Evolutionary conservation across 2,797 vertebrate genomes (phyloP).

Genomic region (Argyrosomus regius): DNA sequence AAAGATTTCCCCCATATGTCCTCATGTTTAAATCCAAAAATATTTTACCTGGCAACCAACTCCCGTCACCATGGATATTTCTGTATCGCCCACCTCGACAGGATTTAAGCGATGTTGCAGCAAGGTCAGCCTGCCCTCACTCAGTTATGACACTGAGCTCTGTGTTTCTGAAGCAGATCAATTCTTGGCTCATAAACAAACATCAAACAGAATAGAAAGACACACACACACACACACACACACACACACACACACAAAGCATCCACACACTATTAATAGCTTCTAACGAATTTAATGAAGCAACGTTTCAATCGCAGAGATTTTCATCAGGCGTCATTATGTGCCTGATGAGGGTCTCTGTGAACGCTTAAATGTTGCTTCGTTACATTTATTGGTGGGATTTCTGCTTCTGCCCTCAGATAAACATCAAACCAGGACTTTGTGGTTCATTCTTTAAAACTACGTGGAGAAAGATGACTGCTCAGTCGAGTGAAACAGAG

Average conservation of each 20-base stretch:
- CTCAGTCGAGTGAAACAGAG: background rate
- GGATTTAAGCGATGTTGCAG: constrained; percentile 48
- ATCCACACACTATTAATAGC: constrained; percentile 6
- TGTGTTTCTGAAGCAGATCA: constrained; percentile 28
- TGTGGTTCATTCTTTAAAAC: constrained; percentile 8
- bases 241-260: background rate
- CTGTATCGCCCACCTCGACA: constrained; percentile 30
- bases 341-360: constrained; percentile 11
- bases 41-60: constrained; percentile 43
- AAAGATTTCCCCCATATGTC: constrained; percentile 19
- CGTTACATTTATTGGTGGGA: constrained; percentile 21
- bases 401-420: background rate
- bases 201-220: constrained; percentile 13
- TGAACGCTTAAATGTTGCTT: background rate
- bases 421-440: background rate
- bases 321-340: constrained; percentile 35
- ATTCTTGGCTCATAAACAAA: constrained; percentile 16
- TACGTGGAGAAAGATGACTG: background rate
- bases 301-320: constrained; percentile 12
- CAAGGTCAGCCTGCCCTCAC: constrained; percentile 40
- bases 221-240: background rate
- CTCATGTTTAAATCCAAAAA: constrained; percentile 21
- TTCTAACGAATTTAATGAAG: constrained; percentile 20
- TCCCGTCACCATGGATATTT: constrained; percentile 56
- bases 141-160: constrained; percentile 27